Evolutionary conservation across 1,140 invertebrate genomes (phyloP).

Genomic region (Cepaea nemoralis): DNA sequence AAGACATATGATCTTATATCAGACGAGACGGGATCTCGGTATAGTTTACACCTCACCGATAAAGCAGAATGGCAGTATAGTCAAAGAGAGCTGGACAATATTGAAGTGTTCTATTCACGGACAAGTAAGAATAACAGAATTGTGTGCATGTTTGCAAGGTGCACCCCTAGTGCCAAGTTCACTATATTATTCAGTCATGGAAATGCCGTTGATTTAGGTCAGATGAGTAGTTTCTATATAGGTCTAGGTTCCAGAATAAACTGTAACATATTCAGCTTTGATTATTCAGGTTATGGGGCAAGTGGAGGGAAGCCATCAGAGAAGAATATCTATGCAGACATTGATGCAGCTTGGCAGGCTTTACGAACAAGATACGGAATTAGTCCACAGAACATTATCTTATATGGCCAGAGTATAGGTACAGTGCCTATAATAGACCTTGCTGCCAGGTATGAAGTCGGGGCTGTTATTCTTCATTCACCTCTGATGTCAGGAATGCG

Average conservation of each 20-base stretch:
- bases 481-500: slow-evolving; percentile 98
- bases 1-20: slow-evolving; percentile 90
- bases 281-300: slow-evolving; percentile 89
- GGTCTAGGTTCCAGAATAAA: slow-evolving; percentile 96
- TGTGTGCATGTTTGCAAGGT: slow-evolving; percentile 95
- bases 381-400: slow-evolving; percentile 96
- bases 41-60: slow-evolving; percentile 85
- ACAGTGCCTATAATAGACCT: slow-evolving; percentile 96
- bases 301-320: slow-evolving; percentile 92
- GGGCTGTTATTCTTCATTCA: slow-evolving; percentile 97
- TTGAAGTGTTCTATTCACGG: slow-evolving; percentile 81
- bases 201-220: slow-evolving; percentile 75
- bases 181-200: slow-evolving; percentile 98
- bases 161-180: slow-evolving; percentile 90
- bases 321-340: slow-evolving; percentile 98
- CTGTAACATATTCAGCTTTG: slow-evolving; percentile 99
- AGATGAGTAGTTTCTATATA: slow-evolving; percentile 99
- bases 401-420: slow-evolving; percentile 90
- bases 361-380: slow-evolving; percentile 90
- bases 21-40: slow-evolving; percentile 69
- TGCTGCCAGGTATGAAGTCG: slow-evolving; percentile 95
- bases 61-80: slow-evolving; percentile 98
- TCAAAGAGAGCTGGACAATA: slow-evolving; percentile 93
- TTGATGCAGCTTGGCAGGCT: slow-evolving; percentile 97
- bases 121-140: slow-evolving; percentile 83